Evolutionary conservation across 1,140 invertebrate species (phyloP), one percentile per base, ranked within the genome.

Genomic region (Meloidogyne hapla): DNA sequence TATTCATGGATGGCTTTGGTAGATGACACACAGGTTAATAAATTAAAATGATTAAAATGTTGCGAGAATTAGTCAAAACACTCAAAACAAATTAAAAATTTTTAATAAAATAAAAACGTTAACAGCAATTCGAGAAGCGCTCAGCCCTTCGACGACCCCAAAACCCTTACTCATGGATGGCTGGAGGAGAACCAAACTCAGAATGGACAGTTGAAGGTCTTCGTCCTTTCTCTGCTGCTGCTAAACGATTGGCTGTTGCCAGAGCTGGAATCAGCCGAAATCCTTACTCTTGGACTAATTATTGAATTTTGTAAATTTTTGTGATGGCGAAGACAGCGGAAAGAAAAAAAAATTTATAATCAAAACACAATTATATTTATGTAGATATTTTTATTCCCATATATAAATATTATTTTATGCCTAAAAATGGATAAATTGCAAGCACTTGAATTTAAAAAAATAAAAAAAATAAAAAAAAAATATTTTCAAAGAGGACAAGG

Each of bases 101-200:
- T 33, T 33, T 33, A 33, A 33, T 6, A 33, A 33, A 8, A 33
- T 0, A 4, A 33, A 6, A 33, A 33, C 0, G 33, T 13, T 56
- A 6, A 56, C 18, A 56, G 48, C n/a, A 15, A n/a, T 8, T 56
- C 6, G 48, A 56, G 6, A 56, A 56, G n/a, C 48, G 48, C 6
- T 64, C 71, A 64, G 48, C 71, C 6, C 48, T 21, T n/a, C 71
- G 71, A 15, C 71, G 26, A 23, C 71, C 71, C 12, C 71, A 73
- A 63, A 76, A 76, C 26, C 75, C 75, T 13, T 76, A 76, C 48
- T 76, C 75, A 33, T 76, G 75, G 75, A 76, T 76, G 75, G 61
- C 71, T 38, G 45, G 42, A 21, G 71, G 48, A 18, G 71, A 63
- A 33, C 56, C 71, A 61, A 18, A 25, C 13, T 21, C 64, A 38